phyloP scores from a whole-genome alignment of 2,888 invertebrate species.

The Leptodirus hochenwartii region DNA sequence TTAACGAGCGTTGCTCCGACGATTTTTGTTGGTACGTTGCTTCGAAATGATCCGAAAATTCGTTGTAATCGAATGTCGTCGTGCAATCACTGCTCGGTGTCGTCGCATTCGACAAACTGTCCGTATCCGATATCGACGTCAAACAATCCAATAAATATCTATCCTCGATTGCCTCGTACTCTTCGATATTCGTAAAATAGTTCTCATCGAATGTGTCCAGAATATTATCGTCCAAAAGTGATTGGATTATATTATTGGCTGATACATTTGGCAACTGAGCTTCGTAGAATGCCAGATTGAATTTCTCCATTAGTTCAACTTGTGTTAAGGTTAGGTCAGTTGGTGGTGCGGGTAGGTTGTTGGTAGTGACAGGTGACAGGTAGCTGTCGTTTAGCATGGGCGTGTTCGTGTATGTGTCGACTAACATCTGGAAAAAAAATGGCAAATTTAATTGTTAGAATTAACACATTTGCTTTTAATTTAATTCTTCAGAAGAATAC shows the following conservation, averaged over 20 bases:
- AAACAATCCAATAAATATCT: slow-evolving; percentile 12
- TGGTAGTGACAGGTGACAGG: too few species aligned
- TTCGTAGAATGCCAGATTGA: slow-evolving; percentile 27
- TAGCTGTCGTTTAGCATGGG: too few species aligned
- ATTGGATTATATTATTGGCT: too few species aligned
- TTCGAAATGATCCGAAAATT: slow-evolving; percentile 22
- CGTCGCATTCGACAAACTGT: not conserved
- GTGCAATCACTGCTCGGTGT: slow-evolving; percentile 6
- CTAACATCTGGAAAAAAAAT: too few species aligned
- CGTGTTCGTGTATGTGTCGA: too few species aligned
- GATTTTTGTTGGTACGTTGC: too few species aligned
- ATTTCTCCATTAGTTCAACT: slow-evolving; percentile 25
- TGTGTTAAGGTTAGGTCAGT: slow-evolving; percentile 16
- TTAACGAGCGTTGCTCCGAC: too few species aligned
- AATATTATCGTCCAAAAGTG: slow-evolving; percentile 14
- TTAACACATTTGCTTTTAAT: too few species aligned
- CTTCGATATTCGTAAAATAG: slow-evolving; percentile 14
- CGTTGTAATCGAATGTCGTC: slow-evolving; percentile 21
- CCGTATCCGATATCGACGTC: slow-evolving; percentile 9
- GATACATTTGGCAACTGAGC: too few species aligned
- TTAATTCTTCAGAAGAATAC: too few species aligned
- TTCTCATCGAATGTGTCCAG: slow-evolving; percentile 18
- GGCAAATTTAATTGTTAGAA: too few species aligned
- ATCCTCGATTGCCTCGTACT: slow-evolving; percentile 10
- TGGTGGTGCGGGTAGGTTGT: slow-evolving; percentile 3